Base-by-base conservation (phyloP, 2,113 vertebrate genomes). In the Meles meles region DNA sequence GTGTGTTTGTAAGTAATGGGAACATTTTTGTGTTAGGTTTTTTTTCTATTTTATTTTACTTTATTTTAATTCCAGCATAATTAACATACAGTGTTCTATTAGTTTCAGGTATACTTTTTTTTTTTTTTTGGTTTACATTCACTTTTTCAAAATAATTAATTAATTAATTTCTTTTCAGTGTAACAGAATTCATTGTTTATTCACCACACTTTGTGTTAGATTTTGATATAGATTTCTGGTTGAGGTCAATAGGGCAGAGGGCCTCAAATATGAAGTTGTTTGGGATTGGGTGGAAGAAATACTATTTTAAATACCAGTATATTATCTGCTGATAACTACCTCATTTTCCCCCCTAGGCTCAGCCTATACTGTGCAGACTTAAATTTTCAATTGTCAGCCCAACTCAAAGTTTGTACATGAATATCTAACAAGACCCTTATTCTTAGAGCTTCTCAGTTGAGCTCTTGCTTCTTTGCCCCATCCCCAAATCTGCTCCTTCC, bases 321-420 rank as follows among this genome's bases (percentile, higher is more conserved):
- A 1, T 4, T n/a, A 55, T 55, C 21, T 23, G 34, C 25, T 31
- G 17, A 63, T 4, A 27, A 6, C 20, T 0, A 1, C 6, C 1
- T 80, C 39, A 20, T 31, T 6, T 7, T 4, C 3, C 34, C 23
- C 7, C 5, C 27, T 12, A 31, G 20, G 20, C 29, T 93, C 52
- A 71, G 5, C 65, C n/a, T 63, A 1, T 39, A 39, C 49, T 39
- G 31, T 81, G 11, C 10, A 42, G 47, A 52, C 5, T 47, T 31
- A 74, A 23, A 29, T 3, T 61, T 83, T 69, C 71, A 76, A 61
- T 67, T 55, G 52, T 10, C 20, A 52, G 4, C 29, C 23, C 17
- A 7, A n/a, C 29, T 15, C 14, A 2, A 31, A 7, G 9, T n/a
- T 96, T 94, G 69, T 42, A 63, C 0, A 0, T 39, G 49, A 29